phyloP scores from a whole-genome alignment of 2,888 invertebrate species.

The Eumacrocentrus americanus region DNA sequence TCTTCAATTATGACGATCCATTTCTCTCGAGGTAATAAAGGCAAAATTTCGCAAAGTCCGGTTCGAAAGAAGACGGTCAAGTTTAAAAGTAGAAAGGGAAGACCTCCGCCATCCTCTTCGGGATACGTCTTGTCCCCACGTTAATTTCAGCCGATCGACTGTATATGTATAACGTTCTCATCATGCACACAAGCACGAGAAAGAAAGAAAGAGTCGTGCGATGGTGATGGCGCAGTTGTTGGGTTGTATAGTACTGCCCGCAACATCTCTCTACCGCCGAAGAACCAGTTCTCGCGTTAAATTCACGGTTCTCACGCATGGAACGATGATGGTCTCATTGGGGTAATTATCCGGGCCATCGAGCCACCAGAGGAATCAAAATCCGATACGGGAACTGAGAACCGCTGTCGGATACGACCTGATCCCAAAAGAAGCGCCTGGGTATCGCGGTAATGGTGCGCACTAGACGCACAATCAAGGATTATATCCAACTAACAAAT shows the following conservation, averaged over 20 bases:
- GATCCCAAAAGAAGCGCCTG: slow-evolving; percentile 16
- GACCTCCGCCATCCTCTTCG: background rate
- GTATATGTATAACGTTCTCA: background rate
- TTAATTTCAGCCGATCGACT: background rate
- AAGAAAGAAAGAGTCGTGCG: slow-evolving; percentile 3
- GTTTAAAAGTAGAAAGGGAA: background rate
- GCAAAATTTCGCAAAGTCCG: background rate
- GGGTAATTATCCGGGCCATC: slow-evolving; percentile 24
- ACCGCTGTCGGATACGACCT: slow-evolving; percentile 8
- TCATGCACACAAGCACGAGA: background rate
- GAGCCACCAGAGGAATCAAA: background rate
- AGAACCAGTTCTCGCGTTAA: slow-evolving; percentile 57
- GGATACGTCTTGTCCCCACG: background rate
- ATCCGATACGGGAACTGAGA: slow-evolving; percentile 10
- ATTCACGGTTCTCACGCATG: slow-evolving; percentile 53
- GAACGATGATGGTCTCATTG: slow-evolving; percentile 23
- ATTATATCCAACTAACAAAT: slow-evolving; percentile 16
- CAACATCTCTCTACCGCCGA: slow-evolving; percentile 26
- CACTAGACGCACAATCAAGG: background rate
- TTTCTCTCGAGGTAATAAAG: background rate
- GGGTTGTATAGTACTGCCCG: slow-evolving; percentile 20
- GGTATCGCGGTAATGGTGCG: background rate
- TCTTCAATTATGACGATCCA: background rate
- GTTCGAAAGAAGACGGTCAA: background rate
- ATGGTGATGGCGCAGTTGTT: slow-evolving; percentile 10